A percentile compares a stretch with the other conserved stretches of the same genome.
Evolutionary conservation across 2,888 invertebrate species (phyloP).

Genomic region (Drosophila flavopinicola): DNA sequence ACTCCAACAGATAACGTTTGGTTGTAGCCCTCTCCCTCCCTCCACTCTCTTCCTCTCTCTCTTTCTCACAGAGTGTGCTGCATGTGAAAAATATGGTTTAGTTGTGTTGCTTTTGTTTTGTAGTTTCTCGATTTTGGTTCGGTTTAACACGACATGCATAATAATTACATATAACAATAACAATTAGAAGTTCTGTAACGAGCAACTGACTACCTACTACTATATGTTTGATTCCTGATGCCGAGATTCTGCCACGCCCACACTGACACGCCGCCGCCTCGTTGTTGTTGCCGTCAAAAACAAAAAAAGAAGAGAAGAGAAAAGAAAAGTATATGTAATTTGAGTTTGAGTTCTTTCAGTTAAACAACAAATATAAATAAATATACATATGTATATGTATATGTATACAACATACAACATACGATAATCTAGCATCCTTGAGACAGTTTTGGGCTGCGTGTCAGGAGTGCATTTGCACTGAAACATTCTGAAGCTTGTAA

Average conservation of each 20-base stretch:
- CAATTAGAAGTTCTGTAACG: slow-evolving; percentile 8
- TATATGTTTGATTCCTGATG: slow-evolving; percentile 21
- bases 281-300: slow-evolving; percentile 30
- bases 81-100: slow-evolving; percentile 19
- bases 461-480: slow-evolving; percentile 99
- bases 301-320: slow-evolving; percentile 1
- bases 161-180: slow-evolving; percentile 18
- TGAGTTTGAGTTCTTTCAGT: neutral
- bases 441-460: slow-evolving; percentile 93
- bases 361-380: neutral
- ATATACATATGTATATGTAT: neutral
- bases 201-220: slow-evolving; percentile 10
- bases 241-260: slow-evolving; percentile 35
- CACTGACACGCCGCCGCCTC: slow-evolving; percentile 56
- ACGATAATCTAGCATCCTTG: slow-evolving; percentile 49
- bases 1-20: slow-evolving; percentile 29
- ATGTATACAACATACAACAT: neutral
- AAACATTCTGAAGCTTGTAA: slow-evolving; percentile 91
- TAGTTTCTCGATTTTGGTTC: slow-evolving; percentile 6
- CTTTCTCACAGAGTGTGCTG: slow-evolving; percentile 7
- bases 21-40: neutral
- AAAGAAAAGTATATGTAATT: neutral
- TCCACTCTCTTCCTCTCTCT: neutral
- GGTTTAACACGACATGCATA: slow-evolving; percentile 13
- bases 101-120: slow-evolving; percentile 6